A percentile compares a stretch with the other conserved stretches of the same genome.
Evolutionary conservation across 2,888 invertebrate species (phyloP).

Genomic region (Carabus problematicus): DNA sequence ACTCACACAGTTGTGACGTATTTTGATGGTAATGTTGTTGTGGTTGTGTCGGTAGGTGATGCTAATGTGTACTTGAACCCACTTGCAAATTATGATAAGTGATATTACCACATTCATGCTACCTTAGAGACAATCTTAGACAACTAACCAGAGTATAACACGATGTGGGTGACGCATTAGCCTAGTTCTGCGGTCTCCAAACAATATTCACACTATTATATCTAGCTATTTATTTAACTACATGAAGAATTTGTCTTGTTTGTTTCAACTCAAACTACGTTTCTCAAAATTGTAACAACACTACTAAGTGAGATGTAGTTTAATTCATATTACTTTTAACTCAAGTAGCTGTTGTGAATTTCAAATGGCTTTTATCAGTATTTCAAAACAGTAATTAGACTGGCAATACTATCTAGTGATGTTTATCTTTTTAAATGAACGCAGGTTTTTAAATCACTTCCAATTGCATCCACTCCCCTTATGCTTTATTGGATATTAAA

Average conservation of each 20-base stretch:
- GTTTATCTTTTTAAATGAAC: no score
- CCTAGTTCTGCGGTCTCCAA: conserved; percentile 15
- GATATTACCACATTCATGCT: conserved; percentile 35
- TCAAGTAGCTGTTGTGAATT: no score
- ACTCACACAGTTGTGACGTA: neutral
- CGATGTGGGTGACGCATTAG: conserved; percentile 34
- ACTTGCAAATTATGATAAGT: conserved; percentile 42
- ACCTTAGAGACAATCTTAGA: conserved; percentile 36
- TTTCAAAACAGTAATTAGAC: no score
- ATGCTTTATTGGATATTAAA: no score
- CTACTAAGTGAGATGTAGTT: no score
- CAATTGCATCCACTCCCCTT: no score
- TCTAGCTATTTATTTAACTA: neutral
- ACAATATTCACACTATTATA: conserved; percentile 2
- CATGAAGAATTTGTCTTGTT: conserved; percentile 25
- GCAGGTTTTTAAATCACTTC: no score
- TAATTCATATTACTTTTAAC: no score
- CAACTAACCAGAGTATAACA: conserved; percentile 27
- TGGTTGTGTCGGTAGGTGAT: conserved; percentile 22
- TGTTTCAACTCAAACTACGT: neutral
- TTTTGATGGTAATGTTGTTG: conserved; percentile 26
- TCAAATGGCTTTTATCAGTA: no score
- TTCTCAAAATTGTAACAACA: neutral
- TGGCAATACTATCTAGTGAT: no score
- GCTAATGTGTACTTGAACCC: conserved; percentile 11